phyloP scores from a whole-genome alignment of 2,113 vertebrate genomes.

The Gorilla gorilla region DNA sequence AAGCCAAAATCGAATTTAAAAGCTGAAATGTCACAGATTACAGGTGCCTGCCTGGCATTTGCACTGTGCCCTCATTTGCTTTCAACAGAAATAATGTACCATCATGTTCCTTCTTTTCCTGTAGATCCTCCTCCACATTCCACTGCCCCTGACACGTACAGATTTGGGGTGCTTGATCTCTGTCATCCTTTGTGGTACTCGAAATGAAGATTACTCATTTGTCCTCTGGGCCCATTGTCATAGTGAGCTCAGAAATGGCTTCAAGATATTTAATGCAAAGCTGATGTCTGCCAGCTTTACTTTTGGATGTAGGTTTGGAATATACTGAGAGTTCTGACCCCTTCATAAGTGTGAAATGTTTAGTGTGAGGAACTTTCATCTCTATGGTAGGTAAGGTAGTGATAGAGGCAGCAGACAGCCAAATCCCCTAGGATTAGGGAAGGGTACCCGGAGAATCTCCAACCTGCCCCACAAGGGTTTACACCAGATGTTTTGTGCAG shows the following conservation, averaged over 20 bases:
- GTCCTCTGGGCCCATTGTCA: not conserved
- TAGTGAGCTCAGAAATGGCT: not conserved
- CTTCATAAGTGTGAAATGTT: rapidly evolving
- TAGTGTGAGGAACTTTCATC: not conserved
- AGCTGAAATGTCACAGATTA: not conserved
- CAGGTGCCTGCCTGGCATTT: not conserved
- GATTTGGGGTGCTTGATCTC: not conserved
- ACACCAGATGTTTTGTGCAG: too few relatives aligned
- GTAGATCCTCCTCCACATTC: not conserved
- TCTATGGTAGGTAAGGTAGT: too few relatives aligned
- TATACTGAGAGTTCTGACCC: not conserved
- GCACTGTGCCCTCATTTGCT: not conserved
- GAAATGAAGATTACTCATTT: not conserved
- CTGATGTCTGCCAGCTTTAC: not conserved
- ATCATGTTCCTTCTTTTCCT: not conserved
- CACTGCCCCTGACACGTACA: not conserved
- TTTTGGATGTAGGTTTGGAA: not conserved
- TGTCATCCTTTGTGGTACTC: not conserved
- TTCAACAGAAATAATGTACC: not conserved
- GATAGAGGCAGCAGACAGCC: too few relatives aligned
- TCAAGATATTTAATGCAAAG: not conserved
- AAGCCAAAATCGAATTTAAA: not conserved
- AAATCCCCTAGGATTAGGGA: too few relatives aligned
- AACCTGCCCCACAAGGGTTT: too few relatives aligned
- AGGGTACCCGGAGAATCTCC: too few relatives aligned